Conservation (phyloP, 2,113 vertebrate genomes). For the Leucoraja erinaceus region DNA sequence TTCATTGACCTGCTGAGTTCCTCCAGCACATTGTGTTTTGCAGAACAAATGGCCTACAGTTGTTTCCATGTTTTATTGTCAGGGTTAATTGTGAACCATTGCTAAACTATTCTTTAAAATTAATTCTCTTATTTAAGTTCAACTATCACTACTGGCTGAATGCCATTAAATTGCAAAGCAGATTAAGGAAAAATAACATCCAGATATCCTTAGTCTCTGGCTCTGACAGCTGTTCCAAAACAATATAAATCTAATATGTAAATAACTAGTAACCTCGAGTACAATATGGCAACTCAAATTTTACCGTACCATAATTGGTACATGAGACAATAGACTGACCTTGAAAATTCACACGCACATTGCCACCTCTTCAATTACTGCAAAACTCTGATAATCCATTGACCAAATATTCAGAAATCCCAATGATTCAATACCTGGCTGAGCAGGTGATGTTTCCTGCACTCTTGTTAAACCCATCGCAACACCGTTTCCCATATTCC, state of each 20-base stretch:
- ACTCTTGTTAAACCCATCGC: too few relatives aligned
- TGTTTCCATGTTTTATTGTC: too few relatives aligned
- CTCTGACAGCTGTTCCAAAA: background rate
- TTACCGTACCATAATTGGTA: too few relatives aligned
- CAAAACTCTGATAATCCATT: background rate
- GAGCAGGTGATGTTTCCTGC: too few relatives aligned
- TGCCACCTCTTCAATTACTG: background rate
- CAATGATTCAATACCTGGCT: too few relatives aligned
- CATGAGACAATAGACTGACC: too few relatives aligned
- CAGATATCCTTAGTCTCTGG: background rate
- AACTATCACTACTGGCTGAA: background rate
- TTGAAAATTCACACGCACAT: background rate
- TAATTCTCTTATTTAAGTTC: background rate
- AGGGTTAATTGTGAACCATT: background rate
- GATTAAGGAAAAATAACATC: background rate
- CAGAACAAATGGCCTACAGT: too few relatives aligned
- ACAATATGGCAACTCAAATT: background rate
- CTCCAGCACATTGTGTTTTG: too few relatives aligned
- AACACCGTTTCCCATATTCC: too few relatives aligned
- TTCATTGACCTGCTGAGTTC: too few relatives aligned
- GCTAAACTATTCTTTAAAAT: background rate
- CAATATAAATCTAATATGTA: background rate
- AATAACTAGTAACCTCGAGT: background rate
- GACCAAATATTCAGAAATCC: too few relatives aligned
- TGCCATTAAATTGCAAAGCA: background rate